Base-by-base conservation (phyloP, 2,888 invertebrate species). In the Matsumyia berberina region DNA sequence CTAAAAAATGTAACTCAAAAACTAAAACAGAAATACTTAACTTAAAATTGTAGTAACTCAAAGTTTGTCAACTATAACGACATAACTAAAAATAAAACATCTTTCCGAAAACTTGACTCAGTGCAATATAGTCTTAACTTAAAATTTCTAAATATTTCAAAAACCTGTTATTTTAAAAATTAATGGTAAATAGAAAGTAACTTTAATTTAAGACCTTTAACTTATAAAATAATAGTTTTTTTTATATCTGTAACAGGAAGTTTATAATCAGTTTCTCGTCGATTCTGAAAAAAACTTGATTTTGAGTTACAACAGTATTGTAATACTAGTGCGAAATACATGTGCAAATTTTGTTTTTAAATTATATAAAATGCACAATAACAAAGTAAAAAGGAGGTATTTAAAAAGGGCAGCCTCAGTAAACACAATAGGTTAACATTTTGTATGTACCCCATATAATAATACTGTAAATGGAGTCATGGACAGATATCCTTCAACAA, bases 1-100 rank as follows among this genome's bases (percentile, higher is more conserved):
- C n/a, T n/a, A n/a, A n/a, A n/a, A n/a, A n/a, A n/a, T n/a, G n/a
- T n/a, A n/a, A n/a, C n/a, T n/a, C n/a, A n/a, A n/a, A n/a, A 24
- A 19, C 31, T 51, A n/a, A 51, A 51, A 31, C 31, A 51, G 15
- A 62, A 46, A 46, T 19, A 37, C n/a, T 37, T 19, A 17, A 49
- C 17, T 24, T 49, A 46, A 64, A 35, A 35, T 24, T 33, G 9
- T 46, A 33, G 44, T 62, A 62, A 46, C 64, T 64, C 24, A 49
- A 49, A 37, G 8, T 49, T n/a, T 64, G 3, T 64, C 49, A 64
- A 37, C 24, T 24, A 64, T 51, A 51, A 49, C 35, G 17, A 19
- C 62, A 49, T 35, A 37, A 64, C 24, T 49, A 35, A 37, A 49
- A 64, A 49, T 64, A 24, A 24, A 24, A 3, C 24, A 24, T 24